Conservation (phyloP, 2,113 vertebrate species). For the Aspidoscelis tigris region DNA sequence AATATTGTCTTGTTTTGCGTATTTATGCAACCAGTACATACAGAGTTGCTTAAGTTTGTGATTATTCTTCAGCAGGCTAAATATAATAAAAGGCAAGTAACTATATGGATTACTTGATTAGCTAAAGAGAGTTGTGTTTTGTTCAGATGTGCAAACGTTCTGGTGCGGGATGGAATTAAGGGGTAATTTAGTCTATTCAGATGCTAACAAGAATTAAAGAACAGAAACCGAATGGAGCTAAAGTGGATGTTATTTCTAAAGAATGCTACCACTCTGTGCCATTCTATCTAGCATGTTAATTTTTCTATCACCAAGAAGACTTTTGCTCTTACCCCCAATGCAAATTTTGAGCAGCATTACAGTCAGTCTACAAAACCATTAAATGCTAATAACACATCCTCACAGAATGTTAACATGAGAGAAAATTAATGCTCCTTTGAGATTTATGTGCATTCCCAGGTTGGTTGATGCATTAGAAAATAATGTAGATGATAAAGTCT, state of each 20-base stretch:
- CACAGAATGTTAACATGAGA: constrained; percentile 11
- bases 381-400: constrained; percentile 17
- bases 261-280: background rate
- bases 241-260: background rate
- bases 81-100: background rate
- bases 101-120: constrained; percentile 11
- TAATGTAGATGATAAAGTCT: background rate
- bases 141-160: background rate
- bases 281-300: background rate
- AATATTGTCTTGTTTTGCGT: constrained; percentile 15
- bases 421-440: constrained; percentile 35
- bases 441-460: constrained; percentile 27
- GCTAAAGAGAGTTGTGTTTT: constrained; percentile 36
- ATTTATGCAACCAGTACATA: constrained; percentile 13
- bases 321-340: constrained; percentile 10
- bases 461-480: constrained; percentile 24
- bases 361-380: constrained; percentile 45
- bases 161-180: background rate
- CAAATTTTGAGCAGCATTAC: constrained; percentile 26
- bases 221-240: background rate
- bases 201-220: background rate
- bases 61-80: background rate
- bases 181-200: background rate
- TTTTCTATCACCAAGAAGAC: constrained; percentile 29
- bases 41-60: background rate